Evolutionary conservation across 1,140 invertebrate species (phyloP).

Genomic region (Pteromalus puparum): DNA sequence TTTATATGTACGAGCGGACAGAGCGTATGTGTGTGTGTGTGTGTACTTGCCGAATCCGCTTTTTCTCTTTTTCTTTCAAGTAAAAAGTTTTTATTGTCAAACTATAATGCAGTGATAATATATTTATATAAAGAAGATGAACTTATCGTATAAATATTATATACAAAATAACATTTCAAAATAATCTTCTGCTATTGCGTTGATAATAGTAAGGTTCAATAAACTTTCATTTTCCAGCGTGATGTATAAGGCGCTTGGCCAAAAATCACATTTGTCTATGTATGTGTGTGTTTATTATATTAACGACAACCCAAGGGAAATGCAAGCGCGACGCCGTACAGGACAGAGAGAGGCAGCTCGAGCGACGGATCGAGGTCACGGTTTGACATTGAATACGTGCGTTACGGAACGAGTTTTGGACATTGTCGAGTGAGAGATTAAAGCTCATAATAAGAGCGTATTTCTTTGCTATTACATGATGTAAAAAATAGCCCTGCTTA

Average conservation of each 20-base stretch:
- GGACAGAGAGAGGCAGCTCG: neutral
- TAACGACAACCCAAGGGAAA: constrained; percentile 46
- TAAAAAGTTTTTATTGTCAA: constrained; percentile 52
- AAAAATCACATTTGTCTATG: neutral
- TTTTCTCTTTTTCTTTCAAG: constrained; percentile 36
- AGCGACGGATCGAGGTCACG: neutral
- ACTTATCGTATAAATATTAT: constrained; percentile 45
- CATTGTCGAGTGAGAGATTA: neutral
- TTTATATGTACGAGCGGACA: neutral
- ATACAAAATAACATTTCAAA: constrained; percentile 48
- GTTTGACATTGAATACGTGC: neutral
- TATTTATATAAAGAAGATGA: constrained; percentile 40
- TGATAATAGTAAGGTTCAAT: constrained; percentile 42
- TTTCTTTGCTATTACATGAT: neutral
- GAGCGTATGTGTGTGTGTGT: no score
- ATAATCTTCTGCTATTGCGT: constrained; percentile 45
- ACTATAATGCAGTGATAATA: constrained; percentile 43
- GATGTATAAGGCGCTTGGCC: neutral
- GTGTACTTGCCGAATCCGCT: neutral
- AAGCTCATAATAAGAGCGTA: neutral
- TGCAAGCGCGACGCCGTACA: neutral
- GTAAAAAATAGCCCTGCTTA: neutral
- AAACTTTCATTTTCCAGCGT: constrained; percentile 35
- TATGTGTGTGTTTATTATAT: neutral
- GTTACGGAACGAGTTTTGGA: neutral